Base-by-base conservation (phyloP, 2,113 vertebrate genomes). In the Blennius ocellaris region DNA sequence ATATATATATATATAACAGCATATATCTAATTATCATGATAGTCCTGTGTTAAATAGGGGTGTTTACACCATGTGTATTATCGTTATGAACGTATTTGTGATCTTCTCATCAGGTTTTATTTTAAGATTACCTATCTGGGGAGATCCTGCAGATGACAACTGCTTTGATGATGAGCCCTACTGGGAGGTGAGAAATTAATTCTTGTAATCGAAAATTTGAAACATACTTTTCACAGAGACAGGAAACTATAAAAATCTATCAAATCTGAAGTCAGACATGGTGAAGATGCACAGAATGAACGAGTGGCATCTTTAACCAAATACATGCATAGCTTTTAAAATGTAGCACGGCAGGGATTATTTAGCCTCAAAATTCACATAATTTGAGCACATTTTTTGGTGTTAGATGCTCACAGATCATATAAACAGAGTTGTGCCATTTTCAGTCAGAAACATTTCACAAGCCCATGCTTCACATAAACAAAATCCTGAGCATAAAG, bases 141-240 rank as follows among this genome's bases (percentile, higher is more conserved):
- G 96, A 1, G 96, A 98, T 62, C 63, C 96, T 0, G 87, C 95
- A 0, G 96, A 96, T 61, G 95, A 98, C 81, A 95, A 94, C 78
- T 99, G 98, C 92, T 99, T 96, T 72, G 95, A 97, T 45, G 98
- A 99, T 43, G 92, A 85, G 2, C 0, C 93, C 2, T 99, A 99
- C 87, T 99, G 98, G 97, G 96, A 98, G 96, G 98, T 98, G 76
- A 95, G 95, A 53, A 30, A 30, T 30, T 2, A 30, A 2, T 30
- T 30, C 2, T 30, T 4, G 21, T 4, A 30, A 30, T 30, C 21
- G 4, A 30, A 30, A 30, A 4, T 2, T 30, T 30, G 21, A 30
- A 30, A 30, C 21, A 30, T 30, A 4, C n/a, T n/a, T n/a, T n/a
- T n/a, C n/a, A n/a, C 21, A 30, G 21, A 30, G 21, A 30, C 21